phyloP scores from a whole-genome alignment of 2,888 invertebrate species.

The Athetis lepigone region DNA sequence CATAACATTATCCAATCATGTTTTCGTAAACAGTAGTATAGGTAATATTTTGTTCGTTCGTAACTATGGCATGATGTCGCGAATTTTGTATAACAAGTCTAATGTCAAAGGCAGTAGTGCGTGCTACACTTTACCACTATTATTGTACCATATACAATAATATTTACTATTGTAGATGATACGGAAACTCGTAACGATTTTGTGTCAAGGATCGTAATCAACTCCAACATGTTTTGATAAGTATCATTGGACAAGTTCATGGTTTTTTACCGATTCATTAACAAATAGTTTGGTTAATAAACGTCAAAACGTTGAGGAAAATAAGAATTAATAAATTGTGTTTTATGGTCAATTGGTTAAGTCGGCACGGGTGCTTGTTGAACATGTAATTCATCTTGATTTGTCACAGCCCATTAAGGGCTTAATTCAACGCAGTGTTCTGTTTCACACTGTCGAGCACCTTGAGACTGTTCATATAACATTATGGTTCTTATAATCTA shows the following conservation, averaged over 20 bases:
- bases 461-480: background rate
- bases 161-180: conserved; percentile 13
- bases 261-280: conserved; percentile 30
- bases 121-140: background rate
- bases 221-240: conserved; percentile 31
- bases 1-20: too few species aligned
- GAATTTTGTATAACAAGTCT: background rate
- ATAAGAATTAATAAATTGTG: conserved; percentile 24
- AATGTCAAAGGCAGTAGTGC: background rate
- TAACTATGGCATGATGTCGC: background rate
- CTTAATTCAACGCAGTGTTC: conserved; percentile 23
- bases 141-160: conserved; percentile 11
- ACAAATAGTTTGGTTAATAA: conserved; percentile 13
- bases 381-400: conserved; percentile 46
- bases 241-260: conserved; percentile 70
- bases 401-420: conserved; percentile 35
- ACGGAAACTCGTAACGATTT: conserved; percentile 33
- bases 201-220: conserved; percentile 30
- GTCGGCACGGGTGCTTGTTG: conserved; percentile 30
- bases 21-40: background rate
- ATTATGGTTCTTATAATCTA: too few species aligned
- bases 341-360: conserved; percentile 33
- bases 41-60: background rate
- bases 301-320: conserved; percentile 33
- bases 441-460: conserved; percentile 24